These are phyloP conservation scores for Calliopum simillimum DNA, from an alignment of 2,888 invertebrate species.

Conservation along the genomic window DNA sequence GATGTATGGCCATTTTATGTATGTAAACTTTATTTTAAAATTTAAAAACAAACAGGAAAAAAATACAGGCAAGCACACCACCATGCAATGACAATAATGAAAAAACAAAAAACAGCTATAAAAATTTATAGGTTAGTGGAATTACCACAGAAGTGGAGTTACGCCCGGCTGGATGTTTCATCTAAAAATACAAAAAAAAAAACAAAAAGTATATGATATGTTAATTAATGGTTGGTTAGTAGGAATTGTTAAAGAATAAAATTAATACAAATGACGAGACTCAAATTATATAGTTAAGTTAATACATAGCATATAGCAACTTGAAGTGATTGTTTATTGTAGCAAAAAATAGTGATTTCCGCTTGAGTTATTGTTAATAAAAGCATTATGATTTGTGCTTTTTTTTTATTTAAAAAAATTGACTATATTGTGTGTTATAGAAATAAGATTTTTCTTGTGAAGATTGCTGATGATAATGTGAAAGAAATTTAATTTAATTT, in stretches of 20 bases:
- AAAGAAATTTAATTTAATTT: neutral
- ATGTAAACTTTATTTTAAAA: too few species aligned
- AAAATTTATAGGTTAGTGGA: neutral
- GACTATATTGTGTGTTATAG: too few species aligned
- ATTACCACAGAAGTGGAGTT: constrained; percentile 49
- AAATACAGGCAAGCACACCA: constrained; percentile 4
- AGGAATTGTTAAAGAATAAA: neutral
- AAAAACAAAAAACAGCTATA: neutral
- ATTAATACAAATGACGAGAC: too few species aligned
- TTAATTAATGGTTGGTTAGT: constrained; percentile 19
- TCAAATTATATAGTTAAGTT: too few species aligned
- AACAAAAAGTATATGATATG: constrained; percentile 23
- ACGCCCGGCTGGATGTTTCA: constrained; percentile 56
- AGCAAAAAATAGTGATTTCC: too few species aligned
- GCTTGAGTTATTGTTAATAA: neutral
- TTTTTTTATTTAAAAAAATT: neutral
- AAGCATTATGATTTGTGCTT: neutral
- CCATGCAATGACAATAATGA: neutral
- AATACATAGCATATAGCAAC: too few species aligned
- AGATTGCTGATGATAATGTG: neutral
- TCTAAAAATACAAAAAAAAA: constrained; percentile 56
- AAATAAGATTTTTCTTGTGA: neutral
- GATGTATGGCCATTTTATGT: too few species aligned
- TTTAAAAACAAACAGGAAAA: constrained; percentile 8
- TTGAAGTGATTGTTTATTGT: too few species aligned